Conservation (phyloP, 2,113 vertebrate species). For the Paraplagusia blochii region DNA sequence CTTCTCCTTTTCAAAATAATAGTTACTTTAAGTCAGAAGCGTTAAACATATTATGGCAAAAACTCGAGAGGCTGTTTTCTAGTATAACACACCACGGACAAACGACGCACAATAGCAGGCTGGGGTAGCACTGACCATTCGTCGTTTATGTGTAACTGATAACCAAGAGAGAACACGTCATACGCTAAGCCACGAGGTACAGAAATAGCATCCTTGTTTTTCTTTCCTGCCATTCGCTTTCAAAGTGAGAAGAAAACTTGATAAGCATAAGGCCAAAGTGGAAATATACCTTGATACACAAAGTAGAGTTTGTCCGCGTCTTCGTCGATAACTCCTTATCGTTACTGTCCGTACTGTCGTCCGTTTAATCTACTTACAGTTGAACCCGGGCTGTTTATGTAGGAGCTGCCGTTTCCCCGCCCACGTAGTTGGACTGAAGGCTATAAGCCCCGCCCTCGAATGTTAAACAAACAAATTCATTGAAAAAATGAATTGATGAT, state of each 20-base stretch:
- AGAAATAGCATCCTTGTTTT: no score
- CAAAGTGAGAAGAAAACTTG: background rate
- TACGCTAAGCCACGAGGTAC: constrained; percentile 15
- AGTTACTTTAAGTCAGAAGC: background rate
- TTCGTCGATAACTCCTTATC: accelerated
- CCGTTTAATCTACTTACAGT: background rate
- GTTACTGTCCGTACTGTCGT: background rate
- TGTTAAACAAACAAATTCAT: no score
- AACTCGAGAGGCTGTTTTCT: no score
- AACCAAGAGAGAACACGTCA: background rate
- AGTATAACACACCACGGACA: no score
- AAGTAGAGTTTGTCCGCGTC: background rate
- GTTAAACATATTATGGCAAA: background rate
- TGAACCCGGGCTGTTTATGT: constrained; percentile 18
- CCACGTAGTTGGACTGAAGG: background rate
- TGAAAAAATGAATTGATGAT: no score
- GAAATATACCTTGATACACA: constrained; percentile 27
- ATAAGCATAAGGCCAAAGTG: no score
- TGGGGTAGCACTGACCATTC: no score
- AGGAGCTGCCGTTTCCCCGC: constrained; percentile 21
- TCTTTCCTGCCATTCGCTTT: background rate
- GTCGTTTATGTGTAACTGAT: no score
- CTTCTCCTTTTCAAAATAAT: constrained; percentile 29
- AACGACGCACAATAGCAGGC: no score
- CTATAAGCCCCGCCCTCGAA: no score